A percentile compares a stretch with the other conserved stretches of the same genome.
These are phyloP conservation scores for Iphiclides podalirius DNA, from an alignment of 2,888 invertebrate species.

Conservation along the genomic window DNA sequence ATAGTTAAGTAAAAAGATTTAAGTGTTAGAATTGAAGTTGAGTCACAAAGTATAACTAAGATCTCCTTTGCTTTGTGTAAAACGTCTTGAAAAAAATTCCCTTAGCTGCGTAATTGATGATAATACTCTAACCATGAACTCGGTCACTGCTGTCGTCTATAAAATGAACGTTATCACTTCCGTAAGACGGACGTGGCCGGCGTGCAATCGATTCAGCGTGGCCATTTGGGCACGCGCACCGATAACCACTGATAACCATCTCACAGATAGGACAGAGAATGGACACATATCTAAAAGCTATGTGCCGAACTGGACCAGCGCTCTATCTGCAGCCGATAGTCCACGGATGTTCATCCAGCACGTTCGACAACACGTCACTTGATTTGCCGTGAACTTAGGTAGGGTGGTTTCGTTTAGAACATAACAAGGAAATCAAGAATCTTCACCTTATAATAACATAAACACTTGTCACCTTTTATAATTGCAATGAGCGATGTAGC, in stretches of 20 bases:
- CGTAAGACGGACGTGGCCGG: conserved; percentile 38
- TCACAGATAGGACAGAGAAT: conserved; percentile 49
- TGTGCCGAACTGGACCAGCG: conserved; percentile 25
- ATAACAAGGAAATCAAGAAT: too few relatives aligned
- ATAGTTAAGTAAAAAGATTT: too few relatives aligned
- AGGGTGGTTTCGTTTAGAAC: background rate
- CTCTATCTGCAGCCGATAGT: conserved; percentile 29
- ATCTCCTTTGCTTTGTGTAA: background rate
- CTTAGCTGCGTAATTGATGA: too few relatives aligned
- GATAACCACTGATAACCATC: conserved; percentile 61
- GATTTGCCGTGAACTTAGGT: background rate
- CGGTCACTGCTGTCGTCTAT: conserved; percentile 6
- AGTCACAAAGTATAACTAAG: background rate
- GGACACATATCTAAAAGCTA: conserved; percentile 24
- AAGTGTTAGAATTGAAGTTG: too few relatives aligned
- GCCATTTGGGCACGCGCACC: conserved; percentile 52
- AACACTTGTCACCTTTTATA: too few relatives aligned
- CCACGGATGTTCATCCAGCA: conserved; percentile 29
- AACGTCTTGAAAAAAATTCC: too few relatives aligned
- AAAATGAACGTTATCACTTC: conserved; percentile 50
- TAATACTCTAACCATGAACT: too few relatives aligned
- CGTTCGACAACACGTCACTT: conserved; percentile 23
- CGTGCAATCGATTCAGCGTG: conserved; percentile 44
- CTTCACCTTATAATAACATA: too few relatives aligned
- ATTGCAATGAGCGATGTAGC: too few relatives aligned